Conservation (phyloP, 2,888 invertebrate genomes). For the Eulithis testata region DNA sequence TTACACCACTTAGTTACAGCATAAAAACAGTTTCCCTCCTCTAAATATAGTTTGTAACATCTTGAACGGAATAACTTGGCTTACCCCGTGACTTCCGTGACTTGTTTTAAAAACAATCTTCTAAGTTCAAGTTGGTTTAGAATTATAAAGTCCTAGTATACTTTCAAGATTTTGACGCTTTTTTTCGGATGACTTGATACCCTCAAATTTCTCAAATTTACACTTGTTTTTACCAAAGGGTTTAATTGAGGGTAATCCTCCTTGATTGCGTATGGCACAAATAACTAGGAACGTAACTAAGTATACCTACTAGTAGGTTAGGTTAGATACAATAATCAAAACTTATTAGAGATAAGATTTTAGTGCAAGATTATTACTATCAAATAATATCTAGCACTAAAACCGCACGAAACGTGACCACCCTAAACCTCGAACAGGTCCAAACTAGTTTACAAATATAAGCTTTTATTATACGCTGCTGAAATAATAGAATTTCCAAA, state of each 20-base stretch:
- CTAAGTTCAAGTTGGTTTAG: constrained; percentile 21
- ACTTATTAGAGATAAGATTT: constrained; percentile 3
- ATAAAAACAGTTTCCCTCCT: constrained; percentile 41
- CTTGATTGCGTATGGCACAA: neutral
- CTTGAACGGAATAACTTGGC: constrained; percentile 36
- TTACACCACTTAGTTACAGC: constrained; percentile 37
- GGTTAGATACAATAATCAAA: neutral
- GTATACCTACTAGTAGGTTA: neutral
- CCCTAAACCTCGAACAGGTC: constrained; percentile 23
- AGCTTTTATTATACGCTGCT: constrained; percentile 31
- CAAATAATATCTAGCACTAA: constrained; percentile 10
- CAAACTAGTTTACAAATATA: constrained; percentile 33
- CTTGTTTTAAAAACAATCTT: constrained; percentile 35
- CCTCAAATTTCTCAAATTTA: no score
- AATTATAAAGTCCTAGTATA: constrained; percentile 27
- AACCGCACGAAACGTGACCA: constrained; percentile 20
- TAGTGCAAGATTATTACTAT: constrained; percentile 3
- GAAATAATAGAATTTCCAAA: constrained; percentile 38
- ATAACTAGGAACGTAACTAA: neutral
- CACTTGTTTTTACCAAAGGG: no score
- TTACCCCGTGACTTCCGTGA: constrained; percentile 37
- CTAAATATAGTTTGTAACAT: constrained; percentile 43
- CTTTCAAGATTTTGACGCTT: constrained; percentile 24
- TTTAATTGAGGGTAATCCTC: neutral
- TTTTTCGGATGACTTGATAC: neutral